These are phyloP conservation scores for Hippoglossus stenolepis DNA, from an alignment of 2,113 vertebrate species.

Conservation along the genomic window DNA sequence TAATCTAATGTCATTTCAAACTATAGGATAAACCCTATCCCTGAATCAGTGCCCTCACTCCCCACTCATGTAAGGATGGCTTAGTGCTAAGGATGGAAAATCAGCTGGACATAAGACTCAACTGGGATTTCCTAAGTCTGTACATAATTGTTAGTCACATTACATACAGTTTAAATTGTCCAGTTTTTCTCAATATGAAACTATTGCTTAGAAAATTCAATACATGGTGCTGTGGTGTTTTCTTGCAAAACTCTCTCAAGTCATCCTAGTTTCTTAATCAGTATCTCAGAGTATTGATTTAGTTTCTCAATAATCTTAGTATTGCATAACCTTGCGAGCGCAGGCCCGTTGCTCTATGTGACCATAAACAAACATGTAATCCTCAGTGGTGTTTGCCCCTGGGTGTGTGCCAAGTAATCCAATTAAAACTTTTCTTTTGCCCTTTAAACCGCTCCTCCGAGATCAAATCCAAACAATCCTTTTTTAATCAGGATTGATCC, in stretches of 20 bases:
- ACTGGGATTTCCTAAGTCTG: not conserved
- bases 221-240: too few relatives aligned
- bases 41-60: not conserved
- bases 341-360: not conserved
- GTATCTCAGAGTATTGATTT: not conserved
- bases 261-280: not conserved
- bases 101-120: conserved; percentile 4
- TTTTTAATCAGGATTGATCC: conserved; percentile 52
- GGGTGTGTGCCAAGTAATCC: conserved; percentile 43
- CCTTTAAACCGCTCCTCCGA: conserved; percentile 30
- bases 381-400: conserved; percentile 25
- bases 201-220: too few relatives aligned
- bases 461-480: conserved; percentile 61
- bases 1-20: conserved; percentile 5
- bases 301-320: not conserved
- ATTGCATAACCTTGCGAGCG: not conserved
- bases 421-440: conserved; percentile 44
- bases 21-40: conserved; percentile 11
- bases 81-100: conserved; percentile 21
- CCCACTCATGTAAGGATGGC: conserved; percentile 9
- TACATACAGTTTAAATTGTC: not conserved
- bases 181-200: not conserved
- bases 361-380: conserved; percentile 44
- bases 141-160: not conserved
- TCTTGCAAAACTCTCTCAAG: not conserved